Evolutionary conservation across 2,113 vertebrate species (phyloP).

Genomic region (Hipposideros armiger): DNA sequence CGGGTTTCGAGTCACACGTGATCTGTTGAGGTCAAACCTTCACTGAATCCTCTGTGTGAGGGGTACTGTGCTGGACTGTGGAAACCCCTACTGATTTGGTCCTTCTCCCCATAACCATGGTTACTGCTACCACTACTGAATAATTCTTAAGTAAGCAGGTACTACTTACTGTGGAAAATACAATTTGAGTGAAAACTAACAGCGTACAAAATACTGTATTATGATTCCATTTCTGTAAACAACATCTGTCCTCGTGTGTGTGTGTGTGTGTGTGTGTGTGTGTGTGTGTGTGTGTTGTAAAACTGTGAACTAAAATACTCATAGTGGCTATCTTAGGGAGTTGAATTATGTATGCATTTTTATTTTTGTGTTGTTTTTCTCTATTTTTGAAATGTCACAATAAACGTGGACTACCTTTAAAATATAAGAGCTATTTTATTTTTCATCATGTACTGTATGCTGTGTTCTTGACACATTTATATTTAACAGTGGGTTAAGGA

Average conservation of each 20-base stretch:
- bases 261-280: not conserved
- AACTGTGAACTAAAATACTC: slow-evolving; percentile 47
- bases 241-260: not conserved
- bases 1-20: not conserved
- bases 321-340: not conserved
- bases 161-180: not conserved
- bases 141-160: not conserved
- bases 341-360: not conserved
- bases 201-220: not conserved
- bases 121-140: not conserved
- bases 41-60: not conserved
- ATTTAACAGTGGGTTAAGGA: not conserved
- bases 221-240: slow-evolving; percentile 34
- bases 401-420: not conserved
- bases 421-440: not conserved
- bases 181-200: not conserved
- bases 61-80: not conserved
- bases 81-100: not conserved
- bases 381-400: slow-evolving; percentile 30
- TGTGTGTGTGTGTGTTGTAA: not conserved
- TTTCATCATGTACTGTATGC: not conserved
- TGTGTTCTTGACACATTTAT: slow-evolving; percentile 5
- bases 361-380: slow-evolving; percentile 24
- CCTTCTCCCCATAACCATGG: not conserved
- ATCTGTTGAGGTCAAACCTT: not conserved